Evolutionary conservation across 2,113 vertebrate genomes (phyloP), one percentile per base, ranked within the genome.

Genomic region (Mesitornis unicolor): DNA sequence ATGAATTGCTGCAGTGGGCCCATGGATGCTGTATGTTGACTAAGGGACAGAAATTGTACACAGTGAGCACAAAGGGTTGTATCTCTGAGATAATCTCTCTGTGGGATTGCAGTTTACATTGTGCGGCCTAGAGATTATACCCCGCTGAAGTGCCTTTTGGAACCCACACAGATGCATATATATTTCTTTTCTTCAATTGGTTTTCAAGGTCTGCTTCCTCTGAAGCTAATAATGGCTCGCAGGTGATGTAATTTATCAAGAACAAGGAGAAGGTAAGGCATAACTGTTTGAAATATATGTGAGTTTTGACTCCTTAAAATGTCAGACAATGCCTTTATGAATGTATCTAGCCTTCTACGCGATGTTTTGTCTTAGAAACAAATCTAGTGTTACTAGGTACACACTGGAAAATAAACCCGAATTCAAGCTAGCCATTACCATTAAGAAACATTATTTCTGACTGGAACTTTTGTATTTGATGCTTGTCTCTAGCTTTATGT

Each of bases 151-250:
- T 59, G 35, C 48, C 19, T 84, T 88, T 74, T 82, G 60, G 38
- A 84, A 61, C 35, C 17, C 4, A 3, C 25, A 69, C 38, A 76
- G 11, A 43, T 28, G 21, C 31, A 50, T 40, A 73, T 29, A 36
- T 71, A 70, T 89, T 87, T 96, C 40, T 80, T 73, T 85, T 69
- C 82, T 81, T 78, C 89, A 83, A 59, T 45, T 64, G 84, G 3
- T 89, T 95, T 94, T 91, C 93, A 95, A 92, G 86, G 80, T 84
- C 69, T 92, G 54, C 33, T 93, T 91, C 65, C 57, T 83, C 42
- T 91, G 78, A 87, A 93, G 57, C n/a, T 91, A 61, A 79, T 57
- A 92, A 75, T 50, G 61, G 73, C 56, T 85, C 71, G 25, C 19
- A 87, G 53, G 61, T 82, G 36, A 89, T 54, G 67, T 51, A 78